A percentile compares a stretch with the other conserved stretches of the same genome.
These are phyloP conservation scores for Synanthedon vespiformis DNA, from an alignment of 2,888 invertebrate genomes.

Conservation along the genomic window DNA sequence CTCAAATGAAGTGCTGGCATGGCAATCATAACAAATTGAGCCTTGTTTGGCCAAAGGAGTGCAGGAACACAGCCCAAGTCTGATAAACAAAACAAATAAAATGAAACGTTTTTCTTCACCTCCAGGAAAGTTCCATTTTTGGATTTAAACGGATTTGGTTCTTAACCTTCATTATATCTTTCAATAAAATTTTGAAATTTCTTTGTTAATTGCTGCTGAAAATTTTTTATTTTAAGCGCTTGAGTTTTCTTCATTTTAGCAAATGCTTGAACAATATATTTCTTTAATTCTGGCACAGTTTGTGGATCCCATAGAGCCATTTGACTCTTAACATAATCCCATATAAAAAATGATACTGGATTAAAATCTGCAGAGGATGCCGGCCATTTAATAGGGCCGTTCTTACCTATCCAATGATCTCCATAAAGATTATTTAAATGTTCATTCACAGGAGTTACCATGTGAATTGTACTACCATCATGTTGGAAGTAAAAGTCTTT, in stretches of 20 bases:
- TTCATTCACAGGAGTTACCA: neutral
- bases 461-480: neutral
- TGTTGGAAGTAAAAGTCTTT: neutral
- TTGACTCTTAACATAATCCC: neutral
- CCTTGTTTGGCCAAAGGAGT: no score
- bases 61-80: no score
- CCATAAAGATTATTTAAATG: neutral
- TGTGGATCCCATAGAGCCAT: neutral
- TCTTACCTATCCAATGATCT: neutral
- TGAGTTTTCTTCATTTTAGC: neutral
- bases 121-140: no score
- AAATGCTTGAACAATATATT: neutral
- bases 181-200: no score
- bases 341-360: neutral
- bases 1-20: no score
- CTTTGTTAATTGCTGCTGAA: no score
- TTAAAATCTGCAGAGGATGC: neutral
- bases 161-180: no score
- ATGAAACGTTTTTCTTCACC: no score
- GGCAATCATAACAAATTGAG: no score
- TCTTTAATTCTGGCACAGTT: neutral
- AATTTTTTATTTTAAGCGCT: no score
- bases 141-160: no score
- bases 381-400: neutral
- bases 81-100: no score